Evolutionary conservation across 2,888 invertebrate genomes (phyloP).

Genomic region (Rhabditoides inermis): DNA sequence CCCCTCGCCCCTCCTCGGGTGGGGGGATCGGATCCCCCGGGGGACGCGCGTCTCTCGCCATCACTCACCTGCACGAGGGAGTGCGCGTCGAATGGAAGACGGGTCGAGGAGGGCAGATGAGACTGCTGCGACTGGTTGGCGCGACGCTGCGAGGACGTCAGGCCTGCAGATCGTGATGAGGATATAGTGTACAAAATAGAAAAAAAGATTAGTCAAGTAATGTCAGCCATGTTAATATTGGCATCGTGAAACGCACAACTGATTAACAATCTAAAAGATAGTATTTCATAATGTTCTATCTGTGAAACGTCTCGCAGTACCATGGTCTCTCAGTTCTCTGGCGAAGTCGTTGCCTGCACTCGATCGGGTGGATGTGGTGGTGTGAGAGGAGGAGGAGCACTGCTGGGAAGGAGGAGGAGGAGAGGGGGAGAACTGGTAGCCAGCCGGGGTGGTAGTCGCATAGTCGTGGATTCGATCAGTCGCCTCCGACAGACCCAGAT

Average conservation of each 20-base stretch:
- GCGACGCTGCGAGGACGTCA: constrained; percentile 38
- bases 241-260: too few species aligned
- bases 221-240: too few species aligned
- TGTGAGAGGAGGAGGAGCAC: constrained; percentile 4
- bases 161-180: too few species aligned
- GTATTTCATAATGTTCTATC: too few species aligned
- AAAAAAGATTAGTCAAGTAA: neutral
- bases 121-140: constrained; percentile 42
- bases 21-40: too few species aligned
- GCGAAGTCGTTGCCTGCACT: constrained; percentile 19
- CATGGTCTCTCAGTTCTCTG: constrained; percentile 22
- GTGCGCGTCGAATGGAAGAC: constrained; percentile 18
- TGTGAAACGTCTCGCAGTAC: too few species aligned
- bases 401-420: too few species aligned
- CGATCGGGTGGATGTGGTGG: constrained; percentile 10
- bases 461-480: constrained; percentile 26
- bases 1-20: too few species aligned
- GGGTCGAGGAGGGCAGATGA: constrained; percentile 7
- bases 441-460: constrained; percentile 14
- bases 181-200: too few species aligned
- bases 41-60: neutral
- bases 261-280: too few species aligned
- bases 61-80: constrained; percentile 17
- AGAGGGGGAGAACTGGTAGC: too few species aligned
- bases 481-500: too few species aligned